Base-by-base conservation (phyloP, 1,140 invertebrate genomes). In the Rhopalosiphum padi region DNA sequence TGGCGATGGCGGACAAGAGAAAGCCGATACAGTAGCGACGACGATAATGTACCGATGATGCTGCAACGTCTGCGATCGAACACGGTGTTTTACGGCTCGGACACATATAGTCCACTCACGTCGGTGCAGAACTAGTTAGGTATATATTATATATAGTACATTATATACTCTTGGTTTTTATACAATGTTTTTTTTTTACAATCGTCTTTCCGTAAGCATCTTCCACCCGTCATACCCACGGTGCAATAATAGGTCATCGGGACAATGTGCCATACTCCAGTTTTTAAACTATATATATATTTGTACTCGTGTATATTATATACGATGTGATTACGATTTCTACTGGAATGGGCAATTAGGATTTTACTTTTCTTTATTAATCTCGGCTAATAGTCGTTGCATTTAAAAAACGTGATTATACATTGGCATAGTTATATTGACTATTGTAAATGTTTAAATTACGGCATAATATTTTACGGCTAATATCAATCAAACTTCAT, bases 201-300 rank as follows among this genome's bases (percentile, higher is more conserved):
- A 30, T 90, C 88, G 25, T 90, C 88, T 55, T 41, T 90, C 48
- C 35, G 9, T 37, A 37, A 35, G 23, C 88, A 90, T 90, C 88
- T 90, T 90, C 88, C 88, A 55, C 9, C 21, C 87, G 88, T 11
- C 30, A 8, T 22, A 37, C 41, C 7, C 23, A 23, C 53, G 30
- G 60, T 68, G 60, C 43, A n/a, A 37, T 90, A 43, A 90, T 90
- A 93, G 91, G 91, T 93, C 91, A 93, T 55, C 91, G 82, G 82
- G 48, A 53, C 91, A 92, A 53, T 37, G 82, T 92, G 82, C 82
- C 48, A 30, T 93, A 93, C 91, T 93, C 91, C 91, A 93, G 91
- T 93, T 93, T 53, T 35, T 92, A 11, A 46, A 48, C 85, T 25
- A 89, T 23, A 85, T 7, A 30, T 53, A 53, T 37, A n/a, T 48